Base-by-base conservation (phyloP, 2,888 invertebrate genomes). In the Trichacis sp. region DNA sequence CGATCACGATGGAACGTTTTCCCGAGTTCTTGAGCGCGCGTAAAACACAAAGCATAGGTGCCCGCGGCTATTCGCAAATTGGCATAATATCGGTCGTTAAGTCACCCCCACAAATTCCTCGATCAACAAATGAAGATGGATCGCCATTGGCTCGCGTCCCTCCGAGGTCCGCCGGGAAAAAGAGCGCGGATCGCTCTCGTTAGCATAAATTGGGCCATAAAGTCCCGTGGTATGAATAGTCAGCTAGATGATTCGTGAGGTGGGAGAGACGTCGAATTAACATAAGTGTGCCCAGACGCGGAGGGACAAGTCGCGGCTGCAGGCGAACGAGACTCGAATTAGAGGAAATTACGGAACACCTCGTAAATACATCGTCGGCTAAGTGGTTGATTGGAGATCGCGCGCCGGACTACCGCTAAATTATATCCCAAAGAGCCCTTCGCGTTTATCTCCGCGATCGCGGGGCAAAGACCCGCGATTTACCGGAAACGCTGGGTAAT, bases 331-430 rank as follows among this genome's bases (percentile, higher is more conserved):
- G 63, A 67, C 43, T 77, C 77, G 78, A 82, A 82, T 83, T 82
- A 81, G 81, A 82, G 82, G 76, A 81, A 82, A 83, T 83, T 83
- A 82, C 81, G 74, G 80, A 82, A 83, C 83, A 83, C 82, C 83
- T 83, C 83, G 82, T 83, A 83, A 83, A 83, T 82, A 82, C 77
- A 81, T 82, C 83, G 82, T 77, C 80, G 77, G 77, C 76, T 83
- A 83, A 83, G 82, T 83, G 83, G 82, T 81, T 82, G 83, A 83
- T 83, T 80, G 82, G 82, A 77, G 81, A 81, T 74, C 75, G 80
- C 76, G 77, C 73, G 75, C 71, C 71, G 75, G 81, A 83, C 82
- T 82, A 83, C 82, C 81, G 80, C 82, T 82, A 83, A 83, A 83
- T 83, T 83, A 83, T 80, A 83, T 79, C 82, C 79, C 79, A 74